Conservation (phyloP, 2,888 invertebrate genomes). For the Pyrocoelia pectoralis region DNA sequence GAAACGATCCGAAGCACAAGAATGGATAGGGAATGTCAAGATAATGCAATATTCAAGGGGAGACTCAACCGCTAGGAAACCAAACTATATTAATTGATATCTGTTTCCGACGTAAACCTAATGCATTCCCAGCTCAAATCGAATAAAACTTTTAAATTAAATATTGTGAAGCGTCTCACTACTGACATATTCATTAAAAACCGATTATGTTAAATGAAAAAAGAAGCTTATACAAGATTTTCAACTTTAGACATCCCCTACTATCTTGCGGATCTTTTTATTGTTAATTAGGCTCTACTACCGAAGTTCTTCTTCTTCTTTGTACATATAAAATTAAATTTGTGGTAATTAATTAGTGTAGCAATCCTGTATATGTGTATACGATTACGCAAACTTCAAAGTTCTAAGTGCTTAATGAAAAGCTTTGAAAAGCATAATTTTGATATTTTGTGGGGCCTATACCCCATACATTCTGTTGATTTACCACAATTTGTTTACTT, state of each 20-base stretch:
- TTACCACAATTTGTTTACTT: constrained; percentile 27
- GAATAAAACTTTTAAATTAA: constrained; percentile 11
- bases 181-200: constrained; percentile 3
- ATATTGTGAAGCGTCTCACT: constrained; percentile 1
- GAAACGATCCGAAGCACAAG: constrained; percentile 27
- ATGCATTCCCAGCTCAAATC: constrained; percentile 10
- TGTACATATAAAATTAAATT: not conserved
- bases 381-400: constrained; percentile 1
- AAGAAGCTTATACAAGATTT: not conserved
- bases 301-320: not conserved
- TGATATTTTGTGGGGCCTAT: constrained; percentile 16
- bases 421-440: constrained; percentile 10
- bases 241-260: not conserved
- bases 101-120: constrained; percentile 26
- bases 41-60: constrained; percentile 32
- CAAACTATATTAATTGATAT: constrained; percentile 28
- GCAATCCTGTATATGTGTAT: not conserved
- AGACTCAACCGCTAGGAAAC: constrained; percentile 20
- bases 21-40: constrained; percentile 24
- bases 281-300: no score
- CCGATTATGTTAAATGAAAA: not conserved
- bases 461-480: constrained; percentile 20
- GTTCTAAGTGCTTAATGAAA: constrained; percentile 3
- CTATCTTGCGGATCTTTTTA: no score
- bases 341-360: not conserved